Base-by-base conservation (phyloP, 1,140 invertebrate genomes). In the Heterodera schachtii region DNA sequence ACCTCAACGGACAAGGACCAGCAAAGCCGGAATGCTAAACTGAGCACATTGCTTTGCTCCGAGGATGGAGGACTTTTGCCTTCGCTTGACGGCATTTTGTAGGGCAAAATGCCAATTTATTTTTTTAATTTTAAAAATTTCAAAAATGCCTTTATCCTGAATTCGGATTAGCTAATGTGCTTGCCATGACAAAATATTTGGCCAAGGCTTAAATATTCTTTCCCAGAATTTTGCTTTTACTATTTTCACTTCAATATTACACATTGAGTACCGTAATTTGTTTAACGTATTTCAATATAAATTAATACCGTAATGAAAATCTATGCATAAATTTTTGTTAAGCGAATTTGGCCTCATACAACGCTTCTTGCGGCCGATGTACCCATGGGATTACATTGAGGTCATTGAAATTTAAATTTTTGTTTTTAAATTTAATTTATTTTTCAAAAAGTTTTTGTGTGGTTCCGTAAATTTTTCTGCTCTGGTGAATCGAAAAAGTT, bases 351-450 rank as follows among this genome's bases (percentile, higher is more conserved):
- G 77, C 13, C 70, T 78, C 19, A 43, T 78, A 43, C 77, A 78
- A 13, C 52, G 96, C 71, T 93, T 98, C 83, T 98, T 98, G 91
- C 93, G 94, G 84, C 97, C 98, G 91, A 93, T 97, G 77, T 98
- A 96, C 89, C 94, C 98, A 57, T 99, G 97, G 97, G 97, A 98
- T 91, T 98, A 95, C 91, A 94, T 99, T 89, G 93, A 76, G 75
- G 52, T 76, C 41, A 47, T 5, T 19, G 43, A 75, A 75, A 52
- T 52, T 52, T 31, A 0, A 31, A 52, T 1, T 60, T 75, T 13
- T 6, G n/a, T 16, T 21, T 66, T 13, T 75, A 44, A 52, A 52
- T 2, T 52, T 75, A 66, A 31, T 71, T 52, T 46, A n/a, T 75
- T 73, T 85, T 87, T 80, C 84, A 86, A 76, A 69, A 79, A 73